Conservation (phyloP, 2,113 vertebrate species). For the Martes martes region DNA sequence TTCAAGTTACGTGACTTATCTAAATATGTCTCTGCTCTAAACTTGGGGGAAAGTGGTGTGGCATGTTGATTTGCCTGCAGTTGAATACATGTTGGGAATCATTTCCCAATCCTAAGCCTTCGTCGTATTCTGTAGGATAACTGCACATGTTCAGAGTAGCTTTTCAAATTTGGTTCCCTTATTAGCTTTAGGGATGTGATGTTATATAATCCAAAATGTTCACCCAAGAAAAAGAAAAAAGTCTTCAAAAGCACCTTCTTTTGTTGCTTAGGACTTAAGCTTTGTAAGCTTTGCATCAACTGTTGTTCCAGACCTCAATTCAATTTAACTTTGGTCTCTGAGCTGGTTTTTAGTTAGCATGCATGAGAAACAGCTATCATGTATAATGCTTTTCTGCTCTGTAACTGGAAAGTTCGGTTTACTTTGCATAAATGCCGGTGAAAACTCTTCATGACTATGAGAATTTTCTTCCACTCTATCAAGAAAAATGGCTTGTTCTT, state of each 20-base stretch:
- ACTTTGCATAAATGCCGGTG: slow-evolving; percentile 74
- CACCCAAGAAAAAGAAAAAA: slow-evolving; percentile 49
- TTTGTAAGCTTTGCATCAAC: slow-evolving; percentile 34
- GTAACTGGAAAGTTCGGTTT: slow-evolving; percentile 77
- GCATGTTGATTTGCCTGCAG: slow-evolving; percentile 72
- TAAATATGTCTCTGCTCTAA: slow-evolving; percentile 69
- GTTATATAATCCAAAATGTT: slow-evolving; percentile 61
- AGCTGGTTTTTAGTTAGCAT: slow-evolving; percentile 75
- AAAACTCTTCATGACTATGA: slow-evolving; percentile 62
- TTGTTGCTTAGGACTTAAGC: slow-evolving; percentile 55
- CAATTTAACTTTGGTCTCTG: slow-evolving; percentile 53
- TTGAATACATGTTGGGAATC: slow-evolving; percentile 70
- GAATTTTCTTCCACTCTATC: slow-evolving; percentile 67
- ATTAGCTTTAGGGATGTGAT: slow-evolving; percentile 68
- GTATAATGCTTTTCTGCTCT: slow-evolving; percentile 72
- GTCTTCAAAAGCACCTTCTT: slow-evolving; percentile 41
- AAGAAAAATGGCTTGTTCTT: slow-evolving; percentile 69
- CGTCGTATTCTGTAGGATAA: slow-evolving; percentile 71
- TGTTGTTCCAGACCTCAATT: slow-evolving; percentile 66
- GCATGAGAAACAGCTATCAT: slow-evolving; percentile 72
- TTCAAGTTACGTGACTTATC: slow-evolving; percentile 68
- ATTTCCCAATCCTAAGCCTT: slow-evolving; percentile 55
- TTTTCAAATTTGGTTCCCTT: slow-evolving; percentile 72
- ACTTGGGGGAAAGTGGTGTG: slow-evolving; percentile 68
- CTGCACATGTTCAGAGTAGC: slow-evolving; percentile 64